These are phyloP conservation scores for Pegoplata infirma DNA, from an alignment of 2,888 invertebrate genomes.

Conservation along the genomic window DNA sequence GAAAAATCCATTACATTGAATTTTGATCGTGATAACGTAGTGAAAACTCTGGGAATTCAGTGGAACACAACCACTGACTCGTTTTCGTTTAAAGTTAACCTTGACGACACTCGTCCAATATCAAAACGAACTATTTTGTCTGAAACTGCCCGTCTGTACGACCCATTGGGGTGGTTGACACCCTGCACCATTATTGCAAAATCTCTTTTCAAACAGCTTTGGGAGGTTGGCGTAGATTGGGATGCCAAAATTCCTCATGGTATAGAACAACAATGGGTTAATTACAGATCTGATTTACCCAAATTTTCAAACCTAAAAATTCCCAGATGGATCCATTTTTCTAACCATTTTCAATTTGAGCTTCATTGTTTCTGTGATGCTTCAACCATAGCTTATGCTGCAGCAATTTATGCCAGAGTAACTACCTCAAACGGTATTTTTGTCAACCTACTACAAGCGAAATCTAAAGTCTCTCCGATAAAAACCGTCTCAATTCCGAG, in stretches of 20 bases:
- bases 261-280: slow-evolving; percentile 2
- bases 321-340: slow-evolving; percentile 22
- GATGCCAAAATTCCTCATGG: not conserved
- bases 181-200: not conserved
- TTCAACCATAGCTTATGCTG: slow-evolving; percentile 25
- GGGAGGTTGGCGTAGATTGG: slow-evolving; percentile 18
- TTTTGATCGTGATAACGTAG: not conserved
- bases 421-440: slow-evolving; percentile 4
- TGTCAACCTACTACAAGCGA: slow-evolving; percentile 41
- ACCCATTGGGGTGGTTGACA: slow-evolving; percentile 3
- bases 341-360: not conserved
- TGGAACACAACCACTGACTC: slow-evolving; percentile 20
- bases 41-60: slow-evolving; percentile 29
- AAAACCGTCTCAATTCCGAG: slow-evolving; percentile 35
- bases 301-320: slow-evolving; percentile 1
- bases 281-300: not conserved
- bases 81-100: slow-evolving; percentile 3
- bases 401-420: slow-evolving; percentile 13
- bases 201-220: slow-evolving; percentile 19
- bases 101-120: not conserved
- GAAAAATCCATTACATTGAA: slow-evolving; percentile 12
- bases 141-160: slow-evolving; percentile 22
- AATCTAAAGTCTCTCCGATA: slow-evolving; percentile 38
- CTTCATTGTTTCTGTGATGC: slow-evolving; percentile 26
- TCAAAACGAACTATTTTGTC: slow-evolving; percentile 28